A percentile compares a stretch with the other conserved stretches of the same genome.
Evolutionary conservation across 2,113 vertebrate species (phyloP).

Genomic region (Scophthalmus maximus): DNA sequence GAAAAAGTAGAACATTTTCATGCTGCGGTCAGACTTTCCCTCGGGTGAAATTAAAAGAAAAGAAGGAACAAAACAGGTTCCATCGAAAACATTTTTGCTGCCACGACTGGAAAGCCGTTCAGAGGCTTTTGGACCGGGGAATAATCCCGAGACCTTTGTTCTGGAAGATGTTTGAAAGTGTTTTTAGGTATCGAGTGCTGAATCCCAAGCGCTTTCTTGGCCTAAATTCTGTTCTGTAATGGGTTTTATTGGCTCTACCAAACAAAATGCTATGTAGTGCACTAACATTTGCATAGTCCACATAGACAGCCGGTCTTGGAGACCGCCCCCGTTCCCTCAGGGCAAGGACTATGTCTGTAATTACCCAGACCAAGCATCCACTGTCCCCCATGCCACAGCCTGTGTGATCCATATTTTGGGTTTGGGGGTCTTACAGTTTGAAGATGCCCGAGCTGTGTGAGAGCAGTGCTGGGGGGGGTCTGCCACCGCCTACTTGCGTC

Average conservation of each 20-base stretch:
- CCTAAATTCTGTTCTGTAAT: conserved; percentile 1
- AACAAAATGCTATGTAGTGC: background rate
- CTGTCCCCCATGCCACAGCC: background rate
- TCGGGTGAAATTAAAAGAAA: too few species aligned
- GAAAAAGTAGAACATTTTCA: conserved; percentile 48
- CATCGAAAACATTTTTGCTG: background rate
- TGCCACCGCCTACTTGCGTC: conserved; percentile 27
- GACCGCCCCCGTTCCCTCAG: background rate
- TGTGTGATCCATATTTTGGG: conserved; percentile 19
- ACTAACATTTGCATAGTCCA: background rate
- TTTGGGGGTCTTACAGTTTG: conserved; percentile 11
- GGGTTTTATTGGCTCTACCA: background rate
- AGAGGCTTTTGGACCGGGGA: background rate
- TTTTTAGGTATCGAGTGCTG: background rate
- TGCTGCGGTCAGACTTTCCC: background rate
- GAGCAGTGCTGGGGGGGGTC: conserved; percentile 7
- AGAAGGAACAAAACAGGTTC: background rate
- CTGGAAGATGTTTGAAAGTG: background rate
- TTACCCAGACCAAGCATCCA: background rate
- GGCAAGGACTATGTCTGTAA: background rate
- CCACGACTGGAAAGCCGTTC: background rate
- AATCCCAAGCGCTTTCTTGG: background rate
- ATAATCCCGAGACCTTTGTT: background rate
- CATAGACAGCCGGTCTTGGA: background rate
- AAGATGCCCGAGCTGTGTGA: conserved; percentile 30